Base-by-base conservation (phyloP, 2,888 invertebrate species). In the Melipona beecheii region DNA sequence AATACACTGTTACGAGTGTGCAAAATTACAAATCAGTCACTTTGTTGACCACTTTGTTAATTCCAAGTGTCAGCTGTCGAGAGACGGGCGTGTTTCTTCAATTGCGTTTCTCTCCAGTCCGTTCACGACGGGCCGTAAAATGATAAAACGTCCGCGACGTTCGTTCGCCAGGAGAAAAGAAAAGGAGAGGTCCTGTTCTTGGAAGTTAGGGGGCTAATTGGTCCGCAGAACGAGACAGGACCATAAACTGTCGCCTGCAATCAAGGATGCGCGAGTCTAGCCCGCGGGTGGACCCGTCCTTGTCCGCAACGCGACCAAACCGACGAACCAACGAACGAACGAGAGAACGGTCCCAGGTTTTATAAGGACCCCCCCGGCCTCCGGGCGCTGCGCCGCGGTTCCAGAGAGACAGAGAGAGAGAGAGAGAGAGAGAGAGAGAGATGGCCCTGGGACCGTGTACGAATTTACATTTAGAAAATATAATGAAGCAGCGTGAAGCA, bases 391-490 rank as follows among this genome's bases (percentile, higher is more conserved):
- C 64, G 69, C 75, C 64, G 62, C 50, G 56, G 27, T 27, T 1
- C 27, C 27, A 27, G 27, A 27, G 36, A 36, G 5, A 36, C 9
- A 43, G 0, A 43, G 43, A 36, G 36, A 36, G 36, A 36, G 9
- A 36, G 36, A 36, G 36, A 36, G 36, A 43, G 43, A 11, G 11
- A 43, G 43, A 43, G 43, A 43, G 43, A 43, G 43, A 78, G 84
- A 87, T 27, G 86, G 83, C 86, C 85, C 83, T 87, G 90, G 89
- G 88, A 89, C 90, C 93, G 91, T 92, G 92, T 93, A 93, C 93
- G 93, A 94, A 94, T 94, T 94, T 94, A 94, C 94, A 94, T 94
- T 94, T 94, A 94, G 93, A 94, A 94, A 94, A 93, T 94, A 94
- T 94, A 94, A 94, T 93, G 94, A 94, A 94, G 94, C 94, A 93